A percentile compares a stretch with the other conserved stretches of the same genome.
Conservation (phyloP, 2,888 invertebrate species). For the Teleiodes luculella region DNA sequence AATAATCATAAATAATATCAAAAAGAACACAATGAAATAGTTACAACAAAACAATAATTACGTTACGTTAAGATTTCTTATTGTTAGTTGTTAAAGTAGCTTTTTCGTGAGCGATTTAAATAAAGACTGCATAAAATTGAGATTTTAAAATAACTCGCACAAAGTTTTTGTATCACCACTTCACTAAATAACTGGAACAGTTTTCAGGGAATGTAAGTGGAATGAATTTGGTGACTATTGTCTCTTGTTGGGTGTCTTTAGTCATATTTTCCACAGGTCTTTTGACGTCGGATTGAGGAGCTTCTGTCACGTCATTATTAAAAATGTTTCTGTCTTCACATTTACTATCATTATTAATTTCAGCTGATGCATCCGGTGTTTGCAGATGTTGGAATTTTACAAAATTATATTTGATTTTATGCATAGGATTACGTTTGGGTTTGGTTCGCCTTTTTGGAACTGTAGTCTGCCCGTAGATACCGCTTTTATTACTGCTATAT, state of each 20-base stretch:
- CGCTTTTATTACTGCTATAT: not conserved
- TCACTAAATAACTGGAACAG: slow-evolving; percentile 64
- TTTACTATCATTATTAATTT: slow-evolving; percentile 62
- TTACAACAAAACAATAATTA: no score
- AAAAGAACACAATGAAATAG: no score
- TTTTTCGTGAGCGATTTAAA: slow-evolving; percentile 56
- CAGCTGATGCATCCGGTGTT: slow-evolving; percentile 71
- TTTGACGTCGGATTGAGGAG: slow-evolving; percentile 71
- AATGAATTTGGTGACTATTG: slow-evolving; percentile 70
- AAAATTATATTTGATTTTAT: slow-evolving; percentile 17
- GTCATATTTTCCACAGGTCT: slow-evolving; percentile 64
- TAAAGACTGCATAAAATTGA: slow-evolving; percentile 59
- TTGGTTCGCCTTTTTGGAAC: not conserved
- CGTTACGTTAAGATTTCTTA: no score
- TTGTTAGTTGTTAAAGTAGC: slow-evolving; percentile 33
- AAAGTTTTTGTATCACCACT: slow-evolving; percentile 69
- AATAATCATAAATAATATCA: not conserved
- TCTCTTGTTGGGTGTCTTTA: slow-evolving; percentile 53
- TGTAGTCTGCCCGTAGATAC: not conserved
- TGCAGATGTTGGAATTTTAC: slow-evolving; percentile 70
- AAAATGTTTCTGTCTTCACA: slow-evolving; percentile 45
- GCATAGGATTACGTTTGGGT: not conserved
- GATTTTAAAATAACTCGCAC: slow-evolving; percentile 66
- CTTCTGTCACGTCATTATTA: slow-evolving; percentile 70
- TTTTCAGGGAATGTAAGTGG: slow-evolving; percentile 74